Percentiles rank a stretch among this genome's conserved stretches.
Evolutionary conservation across 2,797 vertebrate species (phyloP).

Genomic region (Melanotaenia maccullochi): DNA sequence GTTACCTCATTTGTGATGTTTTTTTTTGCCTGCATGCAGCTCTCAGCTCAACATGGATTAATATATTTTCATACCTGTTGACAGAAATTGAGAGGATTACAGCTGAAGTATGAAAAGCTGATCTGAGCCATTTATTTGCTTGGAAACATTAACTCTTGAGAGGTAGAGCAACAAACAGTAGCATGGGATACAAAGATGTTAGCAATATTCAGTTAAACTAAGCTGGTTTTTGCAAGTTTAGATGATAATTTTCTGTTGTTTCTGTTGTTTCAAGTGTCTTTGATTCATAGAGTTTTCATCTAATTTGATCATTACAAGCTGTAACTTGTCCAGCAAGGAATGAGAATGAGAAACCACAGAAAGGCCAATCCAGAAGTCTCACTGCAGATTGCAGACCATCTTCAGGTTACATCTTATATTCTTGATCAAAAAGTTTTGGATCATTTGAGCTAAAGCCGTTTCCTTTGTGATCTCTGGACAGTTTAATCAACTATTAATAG

Average conservation of each 20-base stretch:
- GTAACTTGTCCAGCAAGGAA: not conserved
- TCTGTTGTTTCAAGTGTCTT: no score
- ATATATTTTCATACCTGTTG: not conserved
- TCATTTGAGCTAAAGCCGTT: not conserved
- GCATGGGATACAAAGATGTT: not conserved
- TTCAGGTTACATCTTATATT: not conserved
- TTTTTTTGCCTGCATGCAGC: not conserved
- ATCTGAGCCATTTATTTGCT: conserved; percentile 2
- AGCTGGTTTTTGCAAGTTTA: no score
- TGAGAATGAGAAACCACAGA: not conserved
- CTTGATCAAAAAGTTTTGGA: not conserved
- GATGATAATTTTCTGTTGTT: no score
- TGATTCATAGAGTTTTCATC: not conserved
- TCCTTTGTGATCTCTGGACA: not conserved
- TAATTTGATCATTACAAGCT: conserved; percentile 2
- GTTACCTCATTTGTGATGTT: conserved; percentile 64
- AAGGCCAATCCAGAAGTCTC: not conserved
- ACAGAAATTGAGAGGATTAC: conserved; percentile 2
- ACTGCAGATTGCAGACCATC: not conserved
- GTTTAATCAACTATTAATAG: no score
- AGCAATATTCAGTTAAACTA: not conserved
- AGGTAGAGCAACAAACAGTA: not conserved
- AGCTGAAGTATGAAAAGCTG: conserved; percentile 1
- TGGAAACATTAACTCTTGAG: not conserved
- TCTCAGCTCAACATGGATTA: not conserved